Evolutionary conservation across 2,888 invertebrate genomes (phyloP), one percentile per base, ranked within the genome.

Genomic region (Epirrita christyi): DNA sequence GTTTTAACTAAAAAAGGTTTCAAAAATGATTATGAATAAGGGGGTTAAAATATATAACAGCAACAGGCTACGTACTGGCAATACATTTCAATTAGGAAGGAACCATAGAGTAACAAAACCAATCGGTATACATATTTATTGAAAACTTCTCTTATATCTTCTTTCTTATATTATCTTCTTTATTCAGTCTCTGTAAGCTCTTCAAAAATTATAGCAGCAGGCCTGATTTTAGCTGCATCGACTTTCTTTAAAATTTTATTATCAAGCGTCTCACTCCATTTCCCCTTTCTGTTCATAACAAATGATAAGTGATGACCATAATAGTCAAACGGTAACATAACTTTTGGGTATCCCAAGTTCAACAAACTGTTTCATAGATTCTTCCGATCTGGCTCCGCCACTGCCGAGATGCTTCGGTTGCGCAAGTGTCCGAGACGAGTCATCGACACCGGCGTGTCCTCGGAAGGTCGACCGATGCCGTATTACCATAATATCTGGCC

Each of bases 391-490:
- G 27, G 36, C 36, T 13, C n/a, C 34, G 51, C 36, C 11, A 48
- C 38, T 38, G 46, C 41, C 56, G 50, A 63, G 65, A 65, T 65
- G 66, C 15, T 64, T 48, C 61, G 58, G 73, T 79, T 81, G 80
- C 77, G 81, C 79, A 80, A 81, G 78, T 71, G 65, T 58, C 59
- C 66, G 68, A 59, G 63, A 64, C 71, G 75, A 80, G 83, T 83
- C 83, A 80, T 81, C 81, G 83, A 82, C 83, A 76, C 81, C 71
- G 75, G 66, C 64, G 75, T 78, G 81, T 82, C 81, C 81, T 82
- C 81, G 78, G 78, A 82, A 82, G 81, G 81, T 82, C 81, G 80
- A 73, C 69, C 66, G 66, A 59, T 61, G 48, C 54, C 13, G 68
- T 71, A 76, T 75, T 69, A 67, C 58, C 68, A 67, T 72, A 64